A percentile compares a stretch with the other conserved stretches of the same genome.
Conservation (phyloP, 2,113 vertebrate genomes). For the Prunella himalayana region DNA sequence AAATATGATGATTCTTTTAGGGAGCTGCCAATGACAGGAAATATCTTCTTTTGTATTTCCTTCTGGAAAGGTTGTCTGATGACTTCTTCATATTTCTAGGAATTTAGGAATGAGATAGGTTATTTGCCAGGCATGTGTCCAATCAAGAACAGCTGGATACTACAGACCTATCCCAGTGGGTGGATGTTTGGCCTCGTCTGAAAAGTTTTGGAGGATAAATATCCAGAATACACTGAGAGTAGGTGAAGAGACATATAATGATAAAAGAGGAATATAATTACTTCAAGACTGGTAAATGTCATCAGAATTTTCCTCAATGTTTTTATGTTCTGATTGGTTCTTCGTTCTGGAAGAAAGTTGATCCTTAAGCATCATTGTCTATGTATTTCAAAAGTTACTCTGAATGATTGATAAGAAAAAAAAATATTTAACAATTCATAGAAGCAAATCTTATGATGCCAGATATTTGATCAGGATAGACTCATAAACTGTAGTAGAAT, state of each 20-base stretch:
- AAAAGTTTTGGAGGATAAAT: neutral
- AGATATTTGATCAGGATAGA: neutral
- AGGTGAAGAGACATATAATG: neutral
- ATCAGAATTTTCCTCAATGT: neutral
- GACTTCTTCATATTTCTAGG: neutral
- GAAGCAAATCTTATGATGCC: neutral
- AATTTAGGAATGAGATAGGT: neutral
- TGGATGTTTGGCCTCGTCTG: accelerated
- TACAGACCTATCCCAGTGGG: neutral
- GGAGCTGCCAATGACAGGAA: neutral
- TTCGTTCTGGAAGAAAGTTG: neutral
- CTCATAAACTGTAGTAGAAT: neutral
- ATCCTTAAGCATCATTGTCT: neutral
- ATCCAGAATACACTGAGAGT: neutral
- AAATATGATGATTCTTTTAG: neutral
- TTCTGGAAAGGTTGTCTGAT: neutral
- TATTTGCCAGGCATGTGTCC: neutral
- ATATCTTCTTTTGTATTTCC: neutral
- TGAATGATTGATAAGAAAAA: neutral
- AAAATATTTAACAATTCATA: neutral
- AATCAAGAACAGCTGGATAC: neutral
- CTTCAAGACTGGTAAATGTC: neutral
- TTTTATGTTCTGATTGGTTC: neutral
- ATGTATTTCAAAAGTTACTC: neutral
- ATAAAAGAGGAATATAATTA: neutral